A percentile compares a stretch with the other conserved stretches of the same genome.
Conservation (phyloP, 2,888 invertebrate genomes). For the Brassicogethes aeneus region DNA sequence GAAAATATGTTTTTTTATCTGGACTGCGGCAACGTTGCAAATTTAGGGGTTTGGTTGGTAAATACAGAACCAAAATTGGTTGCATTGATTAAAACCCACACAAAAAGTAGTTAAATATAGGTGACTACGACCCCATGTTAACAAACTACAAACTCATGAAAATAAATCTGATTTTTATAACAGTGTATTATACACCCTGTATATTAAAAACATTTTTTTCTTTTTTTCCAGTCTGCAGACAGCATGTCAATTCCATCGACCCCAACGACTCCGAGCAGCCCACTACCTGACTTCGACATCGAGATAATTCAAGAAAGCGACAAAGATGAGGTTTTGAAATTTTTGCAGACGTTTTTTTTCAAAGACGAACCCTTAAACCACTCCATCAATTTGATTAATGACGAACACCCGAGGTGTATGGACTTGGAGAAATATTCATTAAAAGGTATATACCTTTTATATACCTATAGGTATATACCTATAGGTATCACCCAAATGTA, state of each 20-base stretch:
- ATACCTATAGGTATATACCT: not conserved
- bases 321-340: slow-evolving; percentile 43
- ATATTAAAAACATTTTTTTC: too few relatives aligned
- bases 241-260: slow-evolving; percentile 31
- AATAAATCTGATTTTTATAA: too few relatives aligned
- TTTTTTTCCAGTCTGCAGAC: slow-evolving; percentile 20
- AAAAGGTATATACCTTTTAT: slow-evolving; percentile 18
- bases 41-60: too few relatives aligned
- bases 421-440: slow-evolving; percentile 57
- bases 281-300: slow-evolving; percentile 37
- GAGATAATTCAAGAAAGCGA: slow-evolving; percentile 40
- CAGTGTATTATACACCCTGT: too few relatives aligned
- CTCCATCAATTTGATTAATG: slow-evolving; percentile 51
- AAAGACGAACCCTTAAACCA: slow-evolving; percentile 63
- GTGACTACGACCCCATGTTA: too few relatives aligned
- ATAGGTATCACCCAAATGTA: too few relatives aligned
- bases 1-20: too few relatives aligned
- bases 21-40: too few relatives aligned
- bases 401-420: slow-evolving; percentile 49
- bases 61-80: too few relatives aligned
- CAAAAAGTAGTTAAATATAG: too few relatives aligned
- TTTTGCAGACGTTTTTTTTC: slow-evolving; percentile 56
- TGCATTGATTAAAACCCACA: too few relatives aligned
- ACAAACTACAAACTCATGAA: too few relatives aligned
- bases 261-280: slow-evolving; percentile 31